Conservation (phyloP, 1,140 invertebrate genomes). For the Drosophila elegans region DNA sequence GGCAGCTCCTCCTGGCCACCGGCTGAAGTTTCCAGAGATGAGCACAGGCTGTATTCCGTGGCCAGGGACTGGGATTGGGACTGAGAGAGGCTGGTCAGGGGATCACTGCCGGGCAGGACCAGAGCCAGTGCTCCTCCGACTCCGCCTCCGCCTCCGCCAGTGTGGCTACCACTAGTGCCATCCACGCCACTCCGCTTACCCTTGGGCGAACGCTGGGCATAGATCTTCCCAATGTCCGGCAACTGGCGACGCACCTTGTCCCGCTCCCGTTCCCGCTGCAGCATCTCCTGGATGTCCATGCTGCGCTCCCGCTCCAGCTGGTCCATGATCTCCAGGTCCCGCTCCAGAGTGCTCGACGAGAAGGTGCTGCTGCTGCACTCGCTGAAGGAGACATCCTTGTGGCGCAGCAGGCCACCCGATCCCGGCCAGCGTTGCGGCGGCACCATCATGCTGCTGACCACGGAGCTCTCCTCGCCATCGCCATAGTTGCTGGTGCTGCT, state of each 20-base stretch:
- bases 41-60: slow-evolving; percentile 72
- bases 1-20: slow-evolving; percentile 5
- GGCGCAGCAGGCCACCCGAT: slow-evolving; percentile 26
- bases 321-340: slow-evolving; percentile 83
- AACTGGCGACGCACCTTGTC: slow-evolving; percentile 68
- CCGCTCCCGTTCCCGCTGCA: slow-evolving; percentile 68
- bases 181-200: slow-evolving; percentile 34
- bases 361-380: slow-evolving; percentile 78
- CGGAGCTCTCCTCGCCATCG: slow-evolving; percentile 79
- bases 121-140: slow-evolving; percentile 24
- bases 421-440: slow-evolving; percentile 60
- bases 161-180: too few species aligned
- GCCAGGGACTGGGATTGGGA: slow-evolving; percentile 60
- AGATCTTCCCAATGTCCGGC: slow-evolving; percentile 79
- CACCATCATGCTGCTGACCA: slow-evolving; percentile 82
- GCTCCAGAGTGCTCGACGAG: slow-evolving; percentile 77
- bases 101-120: slow-evolving; percentile 70
- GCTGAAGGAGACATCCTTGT: slow-evolving; percentile 77
- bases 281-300: slow-evolving; percentile 83
- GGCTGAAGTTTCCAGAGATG: slow-evolving; percentile 37
- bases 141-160: slow-evolving; percentile 5
- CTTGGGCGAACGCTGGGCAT: slow-evolving; percentile 75
- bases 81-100: slow-evolving; percentile 56
- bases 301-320: slow-evolving; percentile 80
- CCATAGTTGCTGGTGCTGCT: slow-evolving; percentile 80